Base-by-base conservation (phyloP, 2,888 invertebrate species). In the Habrosyne pyritoides region DNA sequence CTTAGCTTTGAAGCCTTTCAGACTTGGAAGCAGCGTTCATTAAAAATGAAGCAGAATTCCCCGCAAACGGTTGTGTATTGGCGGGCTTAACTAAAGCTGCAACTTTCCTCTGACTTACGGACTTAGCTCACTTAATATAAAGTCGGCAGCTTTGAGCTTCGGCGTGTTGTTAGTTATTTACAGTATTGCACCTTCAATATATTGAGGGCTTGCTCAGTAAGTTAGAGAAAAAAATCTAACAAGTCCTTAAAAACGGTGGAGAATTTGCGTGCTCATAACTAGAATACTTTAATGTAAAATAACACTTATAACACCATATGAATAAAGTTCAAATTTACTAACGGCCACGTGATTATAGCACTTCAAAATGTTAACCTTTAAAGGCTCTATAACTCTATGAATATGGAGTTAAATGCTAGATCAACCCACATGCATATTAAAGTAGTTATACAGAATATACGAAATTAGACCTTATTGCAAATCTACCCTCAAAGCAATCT, bases 31-130 rank as follows among this genome's bases (percentile, higher is more conserved):
- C 64, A 63, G 33, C 63, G 61, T 71, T 77, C 79, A 79, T 79
- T 81, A 81, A 79, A 81, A 76, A 78, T 80, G 72, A 73, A 78
- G 68, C 65, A 66, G 53, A 61, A 62, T 64, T 66, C 61, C 59
- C 60, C 60, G 51, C 61, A 62, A 69, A 61, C 63, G 64, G 71
- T 71, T 75, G 67, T 67, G 67, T 69, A 72, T 69, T 70, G 73
- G 69, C 63, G 52, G 66, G 67, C 71, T 74, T 67, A 70, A 69
- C 61, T 69, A 63, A 68, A 76, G 75, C 71, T 65, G 67, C 63
- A 74, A 79, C 73, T 80, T 69, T 70, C 57, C 60, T 53, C 60
- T 66, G 73, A 78, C 78, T 80, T 75, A 79, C 65, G 65, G 69
- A 74, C 72, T 75, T 75, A 69, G 67, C 60, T 65, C 66, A 67